phyloP scores from a whole-genome alignment of 2,113 vertebrate species.

The Bubo scandiacus region DNA sequence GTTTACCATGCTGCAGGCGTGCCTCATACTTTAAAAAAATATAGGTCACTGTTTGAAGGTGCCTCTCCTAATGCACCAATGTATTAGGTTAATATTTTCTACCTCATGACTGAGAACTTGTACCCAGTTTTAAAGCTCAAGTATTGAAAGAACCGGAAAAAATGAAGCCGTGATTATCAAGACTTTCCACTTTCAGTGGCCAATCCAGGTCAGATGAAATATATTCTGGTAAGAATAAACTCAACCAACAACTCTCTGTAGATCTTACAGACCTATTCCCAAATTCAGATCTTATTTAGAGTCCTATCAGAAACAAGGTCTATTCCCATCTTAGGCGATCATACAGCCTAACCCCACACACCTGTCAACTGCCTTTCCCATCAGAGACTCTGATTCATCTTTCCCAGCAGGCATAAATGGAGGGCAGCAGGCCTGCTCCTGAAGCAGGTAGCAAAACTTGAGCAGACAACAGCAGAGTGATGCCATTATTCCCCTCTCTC shows the following conservation, averaged over 20 bases:
- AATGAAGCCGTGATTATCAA: not conserved
- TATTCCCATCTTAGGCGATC: not conserved
- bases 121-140: not conserved
- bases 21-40: not conserved
- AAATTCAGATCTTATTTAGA: not conserved
- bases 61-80: not conserved
- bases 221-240: not conserved
- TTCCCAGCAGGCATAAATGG: not conserved
- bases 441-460: not conserved
- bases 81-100: not conserved
- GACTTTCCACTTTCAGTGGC: not conserved
- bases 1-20: not conserved
- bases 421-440: not conserved
- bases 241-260: not conserved
- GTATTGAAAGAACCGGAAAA: not conserved
- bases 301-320: not conserved
- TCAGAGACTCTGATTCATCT: not conserved
- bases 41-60: not conserved
- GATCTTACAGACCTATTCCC: not conserved
- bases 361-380: not conserved
- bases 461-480: not conserved
- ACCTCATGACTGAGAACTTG: not conserved
- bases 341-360: not conserved
- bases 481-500: not conserved
- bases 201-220: not conserved